Evolutionary conservation across 2,113 vertebrate genomes (phyloP), one percentile per base, ranked within the genome.

Genomic region (Trinectes maculatus): DNA sequence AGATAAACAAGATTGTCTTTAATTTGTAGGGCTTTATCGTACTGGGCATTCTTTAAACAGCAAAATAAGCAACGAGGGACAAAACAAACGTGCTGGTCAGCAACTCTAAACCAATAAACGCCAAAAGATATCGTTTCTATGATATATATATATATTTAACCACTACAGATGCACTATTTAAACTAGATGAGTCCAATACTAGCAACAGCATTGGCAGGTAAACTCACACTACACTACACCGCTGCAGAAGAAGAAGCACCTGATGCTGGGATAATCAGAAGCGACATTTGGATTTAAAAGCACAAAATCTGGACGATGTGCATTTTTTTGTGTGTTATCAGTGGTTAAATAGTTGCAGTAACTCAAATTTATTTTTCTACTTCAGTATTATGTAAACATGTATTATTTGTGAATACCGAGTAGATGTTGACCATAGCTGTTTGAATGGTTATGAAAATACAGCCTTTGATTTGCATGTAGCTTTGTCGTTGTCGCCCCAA

Each of bases 301-400:
- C 91, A 91, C 89, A 92, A 88, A 55, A 74, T 71, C 58, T 81
- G 64, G 56, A 91, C 72, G 78, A 36, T 74, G 79, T 84, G 74
- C 77, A 48, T 80, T 67, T 68, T 57, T 60, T 71, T 74, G 61
- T 76, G 62, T 85, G 78, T 81, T 68, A 53, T 74, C 34, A 72
- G 36, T 82, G 65, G 79, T 64, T 61, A 79, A 72, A 77, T 85
- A 82, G 53, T 61, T 82, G 66, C 77, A 73, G 74, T 82, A 62
- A 56, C 82, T 86, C 79, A 88, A 90, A 83, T 89, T 84, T 92
- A 92, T 93, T 92, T 93, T 92, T 92, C 65, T 92, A 91, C 80
- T 43, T 77, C 62, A 53, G 77, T 31, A 56, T 71, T 72, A 59
- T 85, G 85, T 84, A 75, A 84, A 88, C 85, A 69, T 90, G 87